Conservation (phyloP, 2,113 vertebrate species). For the Perca flavescens region DNA sequence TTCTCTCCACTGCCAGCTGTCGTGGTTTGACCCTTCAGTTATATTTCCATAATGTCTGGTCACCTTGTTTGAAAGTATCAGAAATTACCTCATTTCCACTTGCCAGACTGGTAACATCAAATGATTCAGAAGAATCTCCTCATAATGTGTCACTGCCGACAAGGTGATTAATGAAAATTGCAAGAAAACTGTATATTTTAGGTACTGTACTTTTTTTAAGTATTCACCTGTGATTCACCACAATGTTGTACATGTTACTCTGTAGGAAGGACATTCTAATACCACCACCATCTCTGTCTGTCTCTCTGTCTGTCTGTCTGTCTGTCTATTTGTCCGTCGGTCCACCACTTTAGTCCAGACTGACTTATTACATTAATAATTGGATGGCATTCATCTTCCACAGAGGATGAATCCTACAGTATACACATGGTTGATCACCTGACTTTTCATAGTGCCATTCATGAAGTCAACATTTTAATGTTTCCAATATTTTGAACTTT, state of each 20-base stretch:
- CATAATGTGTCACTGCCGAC: neutral
- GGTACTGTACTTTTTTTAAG: neutral
- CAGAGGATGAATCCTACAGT: too few species aligned
- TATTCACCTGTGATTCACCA: neutral
- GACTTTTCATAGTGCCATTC: too few species aligned
- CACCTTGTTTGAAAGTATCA: slow-evolving; percentile 18
- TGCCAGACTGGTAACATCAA: neutral
- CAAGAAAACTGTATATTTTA: neutral
- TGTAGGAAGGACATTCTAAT: neutral
- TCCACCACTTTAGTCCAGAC: too few species aligned
- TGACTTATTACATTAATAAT: too few species aligned
- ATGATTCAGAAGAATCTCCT: neutral
- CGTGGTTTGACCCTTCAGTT: neutral
- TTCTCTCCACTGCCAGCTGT: slow-evolving; percentile 8
- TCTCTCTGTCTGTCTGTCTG: too few species aligned
- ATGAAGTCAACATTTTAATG: too few species aligned
- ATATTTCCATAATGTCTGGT: slow-evolving; percentile 20
- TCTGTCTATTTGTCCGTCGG: too few species aligned
- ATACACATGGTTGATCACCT: too few species aligned
- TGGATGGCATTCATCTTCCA: too few species aligned
- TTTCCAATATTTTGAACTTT: too few species aligned
- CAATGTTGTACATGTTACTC: neutral
- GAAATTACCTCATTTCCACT: slow-evolving; percentile 22
- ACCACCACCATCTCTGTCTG: too few species aligned
- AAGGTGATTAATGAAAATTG: neutral